Evolutionary conservation across 2,113 vertebrate genomes (phyloP), one percentile per base, ranked within the genome.

Genomic region (Lophius piscatorius): DNA sequence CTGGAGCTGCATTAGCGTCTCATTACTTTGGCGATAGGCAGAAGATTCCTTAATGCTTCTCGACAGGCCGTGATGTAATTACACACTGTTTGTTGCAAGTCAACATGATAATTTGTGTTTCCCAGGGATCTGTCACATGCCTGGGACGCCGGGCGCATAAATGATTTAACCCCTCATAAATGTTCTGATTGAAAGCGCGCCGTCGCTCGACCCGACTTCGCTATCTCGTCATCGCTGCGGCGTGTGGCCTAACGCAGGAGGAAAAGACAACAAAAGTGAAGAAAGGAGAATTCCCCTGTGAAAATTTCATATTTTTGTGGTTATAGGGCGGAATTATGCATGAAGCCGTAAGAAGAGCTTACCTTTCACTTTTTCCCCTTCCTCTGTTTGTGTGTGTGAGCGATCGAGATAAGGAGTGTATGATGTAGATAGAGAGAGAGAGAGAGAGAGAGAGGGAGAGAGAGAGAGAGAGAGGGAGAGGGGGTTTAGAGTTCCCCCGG

Each of bases 61-160:
- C 82, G 87, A 87, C 86, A 88, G 82, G 85, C 73, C 78, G 71
- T 87, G 82, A 84, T 86, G 86, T 87, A 87, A 87, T 86, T 89
- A 84, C 83, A 84, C 81, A 78, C 70, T 86, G 81, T 89, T 87
- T 88, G 86, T 88, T 88, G 83, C 81, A 36, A 89, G 84, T 88
- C 86, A 86, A 88, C 83, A 84, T 69, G 81, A 87, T 86, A 83
- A 87, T 89, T 89, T 82, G 78, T 83, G 88, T 83, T 87, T 84
- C 80, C 73, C 35, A 84, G 80, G 78, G 84, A 87, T 85, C 80
- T 82, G 85, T 87, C 85, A 82, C 70, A 71, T 58, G 69, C 81
- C 70, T 64, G 61, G 73, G 83, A 87, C 56, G 78, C 79, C 24
- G 60, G 80, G 70, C 52, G 69, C 81, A 84, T 86, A 87, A 89